Evolutionary conservation across 1,140 invertebrate genomes (phyloP).

Genomic region (Ceratina australensis): DNA sequence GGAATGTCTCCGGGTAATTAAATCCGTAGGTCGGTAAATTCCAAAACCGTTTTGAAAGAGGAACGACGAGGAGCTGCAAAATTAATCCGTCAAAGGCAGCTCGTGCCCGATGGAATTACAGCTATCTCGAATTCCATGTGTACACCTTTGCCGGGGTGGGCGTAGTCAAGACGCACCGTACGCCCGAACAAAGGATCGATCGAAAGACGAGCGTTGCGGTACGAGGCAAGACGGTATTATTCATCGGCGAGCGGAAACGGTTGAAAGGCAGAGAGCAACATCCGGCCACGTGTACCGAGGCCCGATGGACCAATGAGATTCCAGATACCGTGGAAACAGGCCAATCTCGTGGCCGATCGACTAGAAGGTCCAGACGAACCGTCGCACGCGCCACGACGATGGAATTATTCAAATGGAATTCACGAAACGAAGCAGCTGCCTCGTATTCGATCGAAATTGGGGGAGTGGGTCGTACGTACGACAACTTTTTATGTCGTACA

Average conservation of each 20-base stretch:
- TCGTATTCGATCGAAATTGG: conserved; percentile 49
- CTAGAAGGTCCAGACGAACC: conserved; percentile 36
- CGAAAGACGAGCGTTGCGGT: conserved; percentile 53
- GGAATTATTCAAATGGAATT: conserved; percentile 69
- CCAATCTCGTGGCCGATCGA: conserved; percentile 44
- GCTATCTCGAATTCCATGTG: conserved; percentile 14
- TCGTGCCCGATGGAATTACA: conserved; percentile 1
- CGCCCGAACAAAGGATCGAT: conserved; percentile 49
- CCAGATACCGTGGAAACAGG: conserved; percentile 24
- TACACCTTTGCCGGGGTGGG: conserved; percentile 20
- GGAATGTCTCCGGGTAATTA: neutral
- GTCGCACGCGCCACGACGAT: conserved; percentile 46
- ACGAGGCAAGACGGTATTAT: conserved; percentile 64
- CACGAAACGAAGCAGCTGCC: conserved; percentile 60
- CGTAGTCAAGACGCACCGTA: conserved; percentile 2
- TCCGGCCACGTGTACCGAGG: conserved; percentile 56
- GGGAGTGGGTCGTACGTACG: conserved; percentile 54
- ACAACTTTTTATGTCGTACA: conserved; percentile 46
- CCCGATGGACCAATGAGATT: conserved; percentile 52
- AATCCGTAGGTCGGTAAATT: neutral
- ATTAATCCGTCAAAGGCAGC: neutral
- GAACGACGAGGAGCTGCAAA: neutral
- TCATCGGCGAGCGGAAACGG: conserved; percentile 58
- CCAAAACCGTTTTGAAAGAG: neutral
- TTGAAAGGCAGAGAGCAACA: conserved; percentile 58